Base-by-base conservation (phyloP, 2,888 invertebrate species). In the Corbicula japonica region DNA sequence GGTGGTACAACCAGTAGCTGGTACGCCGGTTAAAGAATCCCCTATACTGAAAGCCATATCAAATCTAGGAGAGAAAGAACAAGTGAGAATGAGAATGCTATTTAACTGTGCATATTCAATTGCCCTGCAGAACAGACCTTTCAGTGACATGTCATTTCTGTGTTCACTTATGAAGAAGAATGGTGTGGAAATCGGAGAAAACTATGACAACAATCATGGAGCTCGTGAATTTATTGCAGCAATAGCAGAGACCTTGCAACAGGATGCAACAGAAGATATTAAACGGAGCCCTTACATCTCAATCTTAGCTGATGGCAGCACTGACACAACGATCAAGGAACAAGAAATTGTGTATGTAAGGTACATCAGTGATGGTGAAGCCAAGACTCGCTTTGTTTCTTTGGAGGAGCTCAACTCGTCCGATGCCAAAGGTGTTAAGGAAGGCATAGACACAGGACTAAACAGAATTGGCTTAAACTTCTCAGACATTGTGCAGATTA, bases 61-160 rank as follows among this genome's bases (percentile, higher is more conserved):
- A 18, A 63, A 63, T 18, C 18, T 63, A 28, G 38, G 26, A n/a
- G 63, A 63, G 52, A 60, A 68, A 21, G 32, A 68, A 44, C 12
- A 34, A 28, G 38, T n/a, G 21, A 41, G 62, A 2, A 50, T 54
- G 60, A 44, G 44, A 34, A n/a, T 28, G 50, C 23, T 74, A 2
- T 74, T 74, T 32, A 74, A 74, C 35, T 66, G 58, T 50, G 61
- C 74, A n/a, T 74, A 68, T 52, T 58, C 21, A n/a, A n/a, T 68
- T 0, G 62, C 54, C 6, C 60, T 60, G n/a, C 32, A 66, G 38
- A 60, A 34, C 15, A 74, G 52, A 61, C 68, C 68, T n/a, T 66
- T 68, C 23, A 44, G 50, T 35, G 74, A 68, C 32, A 66, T 68
- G 48, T 48, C 60, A 23, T 12, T 66, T 2, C 3, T 74, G 21